Base-by-base conservation (phyloP, 2,888 invertebrate species). In the Nezara viridula region DNA sequence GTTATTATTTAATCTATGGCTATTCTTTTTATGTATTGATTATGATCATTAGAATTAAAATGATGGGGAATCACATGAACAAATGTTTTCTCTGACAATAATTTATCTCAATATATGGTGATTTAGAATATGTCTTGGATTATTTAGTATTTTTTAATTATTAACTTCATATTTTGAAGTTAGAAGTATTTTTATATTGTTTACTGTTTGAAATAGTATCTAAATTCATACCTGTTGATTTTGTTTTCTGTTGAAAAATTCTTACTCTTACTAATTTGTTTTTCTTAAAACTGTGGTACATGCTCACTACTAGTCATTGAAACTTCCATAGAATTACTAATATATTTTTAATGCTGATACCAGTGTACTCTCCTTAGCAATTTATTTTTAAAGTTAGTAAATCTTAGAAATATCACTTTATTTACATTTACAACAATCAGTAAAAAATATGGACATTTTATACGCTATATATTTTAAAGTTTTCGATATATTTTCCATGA, bases 211-310 rank as follows among this genome's bases (percentile, higher is more conserved):
- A n/a, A 19, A 21, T 73, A 21, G 0, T 32, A 4, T n/a, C 19
- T 27, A 73, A 27, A 73, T 73, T 73, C 37, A 73, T 37, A 73
- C 66, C 32, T 73, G 66, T 37, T 73, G 66, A 73, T 32, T 37
- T 37, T 60, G 27, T 27, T 60, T 16, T 73, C 32, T 73, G 21
- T 73, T 32, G 1, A 37, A 37, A 37, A 21, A 32, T 19, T 73
- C 19, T 19, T n/a, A 19, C 19, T 73, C 19, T 7, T 21, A 66
- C 32, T 66, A 5, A 66, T 14, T 10, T 7, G n/a, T 3, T 55
- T 55, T 55, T 55, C 9, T 10, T 55, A 5, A 2, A n/a, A 60
- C n/a, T n/a, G 4, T n/a, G 9, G n/a, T 9, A n/a, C 55, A 55
- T 55, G 10, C n/a, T 55, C 24, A 55, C 12, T 21, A 5, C 21